Conservation (phyloP, 2,888 invertebrate genomes). For the Patella depressa region DNA sequence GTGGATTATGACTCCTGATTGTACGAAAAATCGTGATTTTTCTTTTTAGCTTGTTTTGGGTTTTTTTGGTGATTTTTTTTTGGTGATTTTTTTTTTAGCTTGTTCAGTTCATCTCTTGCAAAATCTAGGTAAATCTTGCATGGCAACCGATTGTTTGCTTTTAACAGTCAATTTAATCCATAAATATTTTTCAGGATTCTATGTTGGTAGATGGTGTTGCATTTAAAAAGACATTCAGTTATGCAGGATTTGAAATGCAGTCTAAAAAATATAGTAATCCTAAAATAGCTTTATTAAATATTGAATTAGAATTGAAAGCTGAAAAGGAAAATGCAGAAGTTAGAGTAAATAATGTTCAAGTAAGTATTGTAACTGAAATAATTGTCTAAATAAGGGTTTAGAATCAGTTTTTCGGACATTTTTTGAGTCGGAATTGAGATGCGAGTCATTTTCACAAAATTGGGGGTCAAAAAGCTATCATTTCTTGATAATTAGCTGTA, state of each 20-base stretch:
- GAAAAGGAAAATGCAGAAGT: conserved; percentile 99
- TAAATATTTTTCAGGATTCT: conserved; percentile 79
- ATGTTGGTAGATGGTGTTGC: conserved; percentile 93
- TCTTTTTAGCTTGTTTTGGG: too few species aligned
- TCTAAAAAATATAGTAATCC: conserved; percentile 91
- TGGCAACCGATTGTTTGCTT: neutral
- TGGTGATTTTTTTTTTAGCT: too few species aligned
- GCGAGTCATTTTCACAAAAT: neutral
- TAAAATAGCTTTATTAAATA: conserved; percentile 95
- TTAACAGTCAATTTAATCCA: neutral
- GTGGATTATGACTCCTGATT: too few species aligned
- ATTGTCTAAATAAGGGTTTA: neutral
- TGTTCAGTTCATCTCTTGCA: too few species aligned
- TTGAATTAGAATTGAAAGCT: conserved; percentile 97
- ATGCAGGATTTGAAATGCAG: conserved; percentile 99
- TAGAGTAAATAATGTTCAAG: conserved; percentile 89
- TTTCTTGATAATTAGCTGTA: neutral
- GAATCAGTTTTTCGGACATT: neutral
- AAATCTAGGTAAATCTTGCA: too few species aligned
- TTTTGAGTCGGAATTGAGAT: neutral
- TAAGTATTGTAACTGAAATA: conserved; percentile 54
- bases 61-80: too few species aligned
- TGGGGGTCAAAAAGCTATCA: neutral
- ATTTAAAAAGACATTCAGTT: conserved; percentile 99
- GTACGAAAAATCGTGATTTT: too few species aligned